These are phyloP conservation scores for Patella depressa DNA, from an alignment of 2,888 invertebrate genomes.

Conservation along the genomic window DNA sequence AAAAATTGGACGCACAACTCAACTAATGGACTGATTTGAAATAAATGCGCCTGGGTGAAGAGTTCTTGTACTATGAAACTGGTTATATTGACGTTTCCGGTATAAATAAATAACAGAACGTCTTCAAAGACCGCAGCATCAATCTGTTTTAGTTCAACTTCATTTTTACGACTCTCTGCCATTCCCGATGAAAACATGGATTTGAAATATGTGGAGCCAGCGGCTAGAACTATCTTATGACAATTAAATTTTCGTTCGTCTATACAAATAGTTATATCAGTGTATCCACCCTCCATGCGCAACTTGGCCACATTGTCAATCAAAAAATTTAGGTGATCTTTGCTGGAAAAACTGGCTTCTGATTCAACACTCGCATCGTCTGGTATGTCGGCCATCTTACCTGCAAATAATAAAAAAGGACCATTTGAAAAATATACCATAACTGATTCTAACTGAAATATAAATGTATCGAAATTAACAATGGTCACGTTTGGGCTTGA, in stretches of 20 bases:
- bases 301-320: conserved; percentile 60
- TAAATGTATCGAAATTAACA: too few relatives aligned
- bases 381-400: neutral
- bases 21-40: conserved; percentile 47
- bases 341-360: conserved; percentile 45
- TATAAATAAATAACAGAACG: conserved; percentile 60
- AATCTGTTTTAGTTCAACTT: conserved; percentile 57
- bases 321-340: conserved; percentile 54
- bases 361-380: neutral
- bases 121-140: conserved; percentile 58
- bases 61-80: conserved; percentile 54
- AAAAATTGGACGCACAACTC: conserved; percentile 57
- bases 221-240: conserved; percentile 62
- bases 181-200: conserved; percentile 66
- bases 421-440: too few relatives aligned
- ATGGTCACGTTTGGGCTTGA: too few relatives aligned
- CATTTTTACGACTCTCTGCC: conserved; percentile 61
- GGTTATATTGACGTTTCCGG: conserved; percentile 56
- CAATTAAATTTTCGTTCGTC: conserved; percentile 55
- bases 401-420: neutral
- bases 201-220: conserved; percentile 62
- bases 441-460: too few relatives aligned
- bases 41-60: conserved; percentile 61
- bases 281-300: conserved; percentile 55
- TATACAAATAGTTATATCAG: conserved; percentile 57